These are phyloP conservation scores for Diadema setosum DNA, from an alignment of 35 echinoderm and acorn worm species.

Conservation along the genomic window DNA sequence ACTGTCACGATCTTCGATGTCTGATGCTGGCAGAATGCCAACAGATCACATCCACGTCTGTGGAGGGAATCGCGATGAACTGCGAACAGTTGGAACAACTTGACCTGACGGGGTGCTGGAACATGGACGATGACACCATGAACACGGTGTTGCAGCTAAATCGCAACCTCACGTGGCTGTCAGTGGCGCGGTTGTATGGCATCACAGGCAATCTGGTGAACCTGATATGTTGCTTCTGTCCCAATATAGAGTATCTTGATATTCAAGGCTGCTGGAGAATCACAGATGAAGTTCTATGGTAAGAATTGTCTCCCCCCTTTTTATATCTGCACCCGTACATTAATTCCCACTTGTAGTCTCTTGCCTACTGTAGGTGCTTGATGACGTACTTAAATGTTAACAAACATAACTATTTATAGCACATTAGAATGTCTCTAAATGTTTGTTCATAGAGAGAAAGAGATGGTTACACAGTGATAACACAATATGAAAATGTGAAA, in stretches of 20 bases:
- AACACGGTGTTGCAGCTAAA: constrained; percentile 2
- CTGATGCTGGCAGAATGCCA: constrained; percentile 47
- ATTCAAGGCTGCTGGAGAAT: constrained; percentile 70
- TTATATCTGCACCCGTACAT: neutral
- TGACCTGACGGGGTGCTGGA: constrained; percentile 61
- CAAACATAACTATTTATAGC: too few relatives aligned
- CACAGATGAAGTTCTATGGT: constrained; percentile 45
- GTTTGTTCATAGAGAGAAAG: too few relatives aligned
- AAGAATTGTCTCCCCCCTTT: neutral
- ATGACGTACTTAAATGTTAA: neutral
- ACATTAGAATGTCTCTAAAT: too few relatives aligned
- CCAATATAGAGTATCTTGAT: constrained; percentile 53
- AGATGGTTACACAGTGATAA: too few relatives aligned
- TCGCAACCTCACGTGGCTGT: constrained; percentile 32
- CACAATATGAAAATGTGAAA: too few relatives aligned
- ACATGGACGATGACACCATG: constrained; percentile 44
- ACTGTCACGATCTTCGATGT: constrained; percentile 17
- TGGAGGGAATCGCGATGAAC: constrained; percentile 25
- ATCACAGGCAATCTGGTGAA: constrained; percentile 37
- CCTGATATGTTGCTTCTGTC: constrained; percentile 24
- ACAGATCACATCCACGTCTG: constrained; percentile 19
- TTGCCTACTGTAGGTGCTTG: too few relatives aligned
- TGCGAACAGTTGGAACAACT: constrained; percentile 40
- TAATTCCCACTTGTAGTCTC: neutral
- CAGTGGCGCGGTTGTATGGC: constrained; percentile 52